Evolutionary conservation across 2,888 invertebrate species (phyloP).

Genomic region (Gibbula magus): DNA sequence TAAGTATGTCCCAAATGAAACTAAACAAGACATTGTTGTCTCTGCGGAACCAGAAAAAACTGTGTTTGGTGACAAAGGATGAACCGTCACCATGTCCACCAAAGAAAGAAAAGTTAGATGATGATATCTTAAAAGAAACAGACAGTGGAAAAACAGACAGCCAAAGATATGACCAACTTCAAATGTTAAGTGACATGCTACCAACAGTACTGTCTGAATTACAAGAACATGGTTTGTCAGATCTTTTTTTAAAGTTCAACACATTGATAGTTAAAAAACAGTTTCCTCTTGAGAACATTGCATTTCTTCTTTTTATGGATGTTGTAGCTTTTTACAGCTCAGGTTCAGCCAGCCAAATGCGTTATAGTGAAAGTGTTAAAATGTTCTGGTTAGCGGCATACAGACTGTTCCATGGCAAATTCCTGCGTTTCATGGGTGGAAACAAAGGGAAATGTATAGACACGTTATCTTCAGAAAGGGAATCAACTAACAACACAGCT

Average conservation of each 20-base stretch:
- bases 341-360: neutral
- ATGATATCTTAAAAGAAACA: too few relatives aligned
- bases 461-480: neutral
- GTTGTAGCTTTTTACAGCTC: neutral
- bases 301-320: neutral
- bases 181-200: neutral
- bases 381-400: neutral
- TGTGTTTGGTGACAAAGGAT: too few relatives aligned
- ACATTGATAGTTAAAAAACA: neutral
- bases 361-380: neutral
- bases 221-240: neutral
- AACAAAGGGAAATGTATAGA: too few relatives aligned
- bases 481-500: neutral
- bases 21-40: too few relatives aligned
- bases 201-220: neutral
- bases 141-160: neutral
- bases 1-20: too few relatives aligned
- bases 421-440: slow-evolving; percentile 29
- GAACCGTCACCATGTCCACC: too few relatives aligned
- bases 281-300: neutral
- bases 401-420: slow-evolving; percentile 5
- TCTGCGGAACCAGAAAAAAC: too few relatives aligned
- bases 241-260: neutral
- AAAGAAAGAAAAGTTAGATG: too few relatives aligned
- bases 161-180: neutral